Base-by-base conservation (phyloP, 2,888 invertebrate species). In the Ophonus ardosiacus region DNA sequence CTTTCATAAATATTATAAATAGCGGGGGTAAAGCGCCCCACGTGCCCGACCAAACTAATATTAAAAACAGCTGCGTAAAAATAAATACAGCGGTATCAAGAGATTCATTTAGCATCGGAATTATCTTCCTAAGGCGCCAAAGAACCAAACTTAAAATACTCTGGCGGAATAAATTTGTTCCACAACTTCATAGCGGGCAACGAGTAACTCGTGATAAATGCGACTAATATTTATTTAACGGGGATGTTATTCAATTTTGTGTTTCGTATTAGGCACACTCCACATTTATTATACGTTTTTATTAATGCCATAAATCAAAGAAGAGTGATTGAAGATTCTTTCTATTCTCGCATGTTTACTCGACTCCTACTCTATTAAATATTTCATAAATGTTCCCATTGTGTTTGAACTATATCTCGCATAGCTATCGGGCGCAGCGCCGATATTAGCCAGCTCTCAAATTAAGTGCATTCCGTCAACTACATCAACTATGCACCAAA, bases 221-320 rank as follows among this genome's bases (percentile, higher is more conserved):
- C 68, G 68, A 68, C 57, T 81, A 68, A 81, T 81, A 81, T 81
- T 81, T 81, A 81, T 68, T 81, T 81, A 65, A 51, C 68, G 68
- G 81, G 7, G 21, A 68, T 81, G 51, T 68, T 68, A 81, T 81
- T 65, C 57, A 56, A 56, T 78, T 78, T 78, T 78, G 31, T 78
- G 56, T 78, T 74, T 74, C 51, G 51, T 74, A 43, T 74, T 74
- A 31, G 68, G 31, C 31, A 24, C 31, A 21, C 21, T n/a, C 31
- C 43, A 51, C 43, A 51, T 51, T 51, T 51, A 51, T 51, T 51
- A 51, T 51, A 51, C 43, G 68, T 68, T 68, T 68, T 68, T 68
- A 68, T 68, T 24, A 68, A 68, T 68, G 31, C 7, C 8, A 38
- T 68, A 68, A 68, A 68, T 68, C 68, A 68, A 51, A 8, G 43